These are phyloP conservation scores for Euwallacea fornicatus DNA, from an alignment of 1,140 invertebrate genomes.

Conservation along the genomic window DNA sequence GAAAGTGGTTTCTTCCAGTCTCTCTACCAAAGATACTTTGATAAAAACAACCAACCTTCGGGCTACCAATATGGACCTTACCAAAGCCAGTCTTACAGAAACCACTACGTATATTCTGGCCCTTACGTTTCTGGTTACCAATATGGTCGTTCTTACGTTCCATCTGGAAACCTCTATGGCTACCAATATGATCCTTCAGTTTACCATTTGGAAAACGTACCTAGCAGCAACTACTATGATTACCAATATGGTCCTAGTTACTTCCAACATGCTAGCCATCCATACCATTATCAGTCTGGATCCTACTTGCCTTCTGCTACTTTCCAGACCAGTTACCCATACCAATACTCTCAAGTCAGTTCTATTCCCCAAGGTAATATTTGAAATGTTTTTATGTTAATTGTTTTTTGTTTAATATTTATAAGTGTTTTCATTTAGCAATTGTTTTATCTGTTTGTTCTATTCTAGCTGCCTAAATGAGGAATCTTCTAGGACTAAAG, in stretches of 20 bases:
- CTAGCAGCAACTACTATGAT: too few species aligned
- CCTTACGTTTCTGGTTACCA: background rate
- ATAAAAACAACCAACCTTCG: background rate
- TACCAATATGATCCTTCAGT: background rate
- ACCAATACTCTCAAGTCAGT: background rate
- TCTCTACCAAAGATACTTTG: too few species aligned
- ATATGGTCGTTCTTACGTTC: background rate
- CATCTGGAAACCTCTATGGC: background rate
- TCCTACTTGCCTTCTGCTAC: background rate
- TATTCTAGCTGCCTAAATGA: too few species aligned
- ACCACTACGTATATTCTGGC: background rate
- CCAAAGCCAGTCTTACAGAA: background rate
- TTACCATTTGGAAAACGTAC: background rate
- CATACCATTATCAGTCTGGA: background rate
- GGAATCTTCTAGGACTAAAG: too few species aligned
- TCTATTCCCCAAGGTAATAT: too few species aligned
- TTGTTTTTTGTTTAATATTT: too few species aligned
- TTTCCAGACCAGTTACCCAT: slow-evolving; percentile 5
- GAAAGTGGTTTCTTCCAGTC: too few species aligned
- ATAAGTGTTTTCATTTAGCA: too few species aligned
- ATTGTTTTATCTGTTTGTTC: too few species aligned
- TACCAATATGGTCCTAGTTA: slow-evolving; percentile 3
- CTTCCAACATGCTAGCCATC: background rate
- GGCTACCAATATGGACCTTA: background rate
- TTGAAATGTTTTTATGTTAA: too few species aligned